These are phyloP conservation scores for Drosophila affinis DNA, from an alignment of 2,888 invertebrate genomes.

Conservation along the genomic window DNA sequence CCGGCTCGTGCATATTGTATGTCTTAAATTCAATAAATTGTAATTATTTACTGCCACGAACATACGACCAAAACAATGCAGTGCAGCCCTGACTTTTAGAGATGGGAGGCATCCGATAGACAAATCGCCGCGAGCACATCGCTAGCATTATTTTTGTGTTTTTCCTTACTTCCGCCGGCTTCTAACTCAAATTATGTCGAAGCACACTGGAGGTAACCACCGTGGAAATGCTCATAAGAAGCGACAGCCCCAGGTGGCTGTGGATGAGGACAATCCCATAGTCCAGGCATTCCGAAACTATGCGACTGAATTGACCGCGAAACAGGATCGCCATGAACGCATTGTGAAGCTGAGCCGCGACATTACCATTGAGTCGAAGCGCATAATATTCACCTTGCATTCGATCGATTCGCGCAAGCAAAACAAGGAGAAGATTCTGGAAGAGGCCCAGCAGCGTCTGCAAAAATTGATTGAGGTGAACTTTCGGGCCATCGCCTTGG, in stretches of 20 bases:
- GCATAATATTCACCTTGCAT: slow-evolving; percentile 94
- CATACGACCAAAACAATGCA: not conserved
- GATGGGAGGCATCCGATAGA: not conserved
- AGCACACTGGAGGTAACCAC: slow-evolving; percentile 35
- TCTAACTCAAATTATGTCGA: slow-evolving; percentile 53
- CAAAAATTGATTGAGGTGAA: slow-evolving; percentile 85
- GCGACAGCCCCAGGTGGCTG: slow-evolving; percentile 15
- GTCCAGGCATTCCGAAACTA: slow-evolving; percentile 86
- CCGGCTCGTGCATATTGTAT: slow-evolving; percentile 52
- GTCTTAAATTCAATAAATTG: slow-evolving; percentile 2
- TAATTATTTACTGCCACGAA: slow-evolving; percentile 51
- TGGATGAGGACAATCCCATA: slow-evolving; percentile 80
- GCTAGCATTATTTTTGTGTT: slow-evolving; percentile 19
- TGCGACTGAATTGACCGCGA: slow-evolving; percentile 88
- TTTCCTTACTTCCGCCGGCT: not conserved
- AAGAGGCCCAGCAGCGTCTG: slow-evolving; percentile 88
- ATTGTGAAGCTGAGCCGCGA: slow-evolving; percentile 92
- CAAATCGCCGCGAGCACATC: not conserved
- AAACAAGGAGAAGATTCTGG: slow-evolving; percentile 85
- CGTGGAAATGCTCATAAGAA: slow-evolving; percentile 55
- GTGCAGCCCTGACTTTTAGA: not conserved
- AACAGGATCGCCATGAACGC: slow-evolving; percentile 93
- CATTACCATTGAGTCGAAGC: slow-evolving; percentile 94
- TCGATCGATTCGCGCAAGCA: slow-evolving; percentile 87
- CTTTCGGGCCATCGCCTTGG: slow-evolving; percentile 89